phyloP scores from a whole-genome alignment of 1,140 invertebrate genomes.

The Spodoptera frugiperda region DNA sequence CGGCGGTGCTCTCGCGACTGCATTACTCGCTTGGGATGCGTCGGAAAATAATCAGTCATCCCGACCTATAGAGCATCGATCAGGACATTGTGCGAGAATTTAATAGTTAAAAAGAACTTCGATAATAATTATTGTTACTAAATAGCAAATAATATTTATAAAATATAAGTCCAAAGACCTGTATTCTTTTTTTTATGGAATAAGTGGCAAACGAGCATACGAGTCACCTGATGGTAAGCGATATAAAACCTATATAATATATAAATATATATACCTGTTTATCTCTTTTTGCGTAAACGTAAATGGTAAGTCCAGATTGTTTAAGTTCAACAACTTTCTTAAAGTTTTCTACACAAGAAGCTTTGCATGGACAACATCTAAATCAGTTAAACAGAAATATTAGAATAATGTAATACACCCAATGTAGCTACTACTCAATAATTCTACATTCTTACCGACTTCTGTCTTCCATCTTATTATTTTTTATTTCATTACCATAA shows the following conservation, averaged over 20 bases:
- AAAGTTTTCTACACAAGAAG: slow-evolving; percentile 17
- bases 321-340: slow-evolving; percentile 45
- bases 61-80: background rate
- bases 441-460: no score
- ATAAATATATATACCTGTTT: background rate
- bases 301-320: slow-evolving; percentile 53
- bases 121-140: no score
- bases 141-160: no score
- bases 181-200: no score
- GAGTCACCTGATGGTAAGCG: no score
- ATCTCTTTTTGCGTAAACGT: slow-evolving; percentile 44
- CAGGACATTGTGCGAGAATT: background rate
- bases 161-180: no score
- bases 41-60: slow-evolving; percentile 4
- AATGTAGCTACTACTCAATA: no score
- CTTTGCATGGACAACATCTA: slow-evolving; percentile 28
- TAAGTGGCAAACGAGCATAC: no score
- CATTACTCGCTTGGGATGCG: slow-evolving; percentile 15
- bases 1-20: slow-evolving; percentile 7
- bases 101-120: no score
- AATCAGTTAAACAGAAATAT: background rate
- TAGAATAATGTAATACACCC: background rate
- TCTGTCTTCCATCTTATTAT: no score
- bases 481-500: no score
- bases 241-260: no score